A percentile compares a stretch with the other conserved stretches of the same genome.
These are phyloP conservation scores for Agrochola circellaris DNA, from an alignment of 2,888 invertebrate genomes.

Conservation along the genomic window DNA sequence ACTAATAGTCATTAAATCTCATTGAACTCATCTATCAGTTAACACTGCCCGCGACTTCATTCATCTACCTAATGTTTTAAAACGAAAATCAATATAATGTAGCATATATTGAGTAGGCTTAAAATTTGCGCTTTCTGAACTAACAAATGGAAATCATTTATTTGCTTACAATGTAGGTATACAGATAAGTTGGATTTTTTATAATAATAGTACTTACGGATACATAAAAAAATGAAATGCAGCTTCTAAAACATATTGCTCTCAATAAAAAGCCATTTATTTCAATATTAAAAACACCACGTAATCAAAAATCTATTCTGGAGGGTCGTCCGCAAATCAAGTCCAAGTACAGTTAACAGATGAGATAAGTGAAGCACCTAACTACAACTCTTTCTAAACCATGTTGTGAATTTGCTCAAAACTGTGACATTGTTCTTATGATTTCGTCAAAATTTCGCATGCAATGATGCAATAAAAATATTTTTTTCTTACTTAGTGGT, in stretches of 20 bases:
- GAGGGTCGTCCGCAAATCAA: background rate
- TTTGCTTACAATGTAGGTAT: no score
- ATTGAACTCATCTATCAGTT: slow-evolving; percentile 12
- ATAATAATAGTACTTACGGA: background rate
- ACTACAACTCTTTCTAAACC: background rate
- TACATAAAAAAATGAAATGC: background rate
- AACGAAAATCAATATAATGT: background rate
- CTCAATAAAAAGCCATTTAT: background rate
- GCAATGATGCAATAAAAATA: slow-evolving; percentile 1
- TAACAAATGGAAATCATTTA: background rate
- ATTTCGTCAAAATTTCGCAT: background rate
- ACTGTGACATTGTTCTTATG: background rate
- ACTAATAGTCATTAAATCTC: slow-evolving; percentile 1
- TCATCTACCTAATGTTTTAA: slow-evolving; percentile 1
- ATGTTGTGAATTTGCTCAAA: background rate
- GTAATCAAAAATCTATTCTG: background rate
- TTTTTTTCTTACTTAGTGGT: background rate
- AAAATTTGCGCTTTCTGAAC: background rate
- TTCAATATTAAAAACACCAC: background rate
- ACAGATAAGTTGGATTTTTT: background rate
- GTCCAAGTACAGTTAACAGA: background rate
- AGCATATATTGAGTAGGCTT: background rate
- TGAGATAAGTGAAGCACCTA: background rate
- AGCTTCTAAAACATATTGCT: background rate
- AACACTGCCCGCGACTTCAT: background rate